Evolutionary conservation across 2,797 vertebrate genomes (phyloP).

Genomic region (Gobio occitaniae): DNA sequence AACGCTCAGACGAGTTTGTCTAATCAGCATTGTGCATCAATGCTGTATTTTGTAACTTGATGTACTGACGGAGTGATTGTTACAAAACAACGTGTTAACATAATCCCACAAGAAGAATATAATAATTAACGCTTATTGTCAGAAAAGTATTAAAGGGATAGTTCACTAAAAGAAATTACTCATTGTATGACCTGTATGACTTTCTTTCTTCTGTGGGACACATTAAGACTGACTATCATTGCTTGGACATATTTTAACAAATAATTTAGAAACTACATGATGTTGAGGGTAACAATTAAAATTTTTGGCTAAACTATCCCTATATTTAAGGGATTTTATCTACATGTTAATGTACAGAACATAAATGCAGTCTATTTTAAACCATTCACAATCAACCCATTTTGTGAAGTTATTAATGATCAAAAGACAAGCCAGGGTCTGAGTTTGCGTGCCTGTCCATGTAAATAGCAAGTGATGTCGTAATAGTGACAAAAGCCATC

Average conservation of each 20-base stretch:
- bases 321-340: not conserved
- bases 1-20: not conserved
- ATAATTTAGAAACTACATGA: not conserved
- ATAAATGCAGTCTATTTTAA: not conserved
- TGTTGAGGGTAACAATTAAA: not conserved
- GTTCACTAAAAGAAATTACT: not conserved
- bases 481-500: slow-evolving; percentile 56
- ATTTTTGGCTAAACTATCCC: not conserved
- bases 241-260: too few species aligned
- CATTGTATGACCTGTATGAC: not conserved
- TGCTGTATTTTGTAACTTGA: not conserved
- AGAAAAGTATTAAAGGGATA: not conserved
- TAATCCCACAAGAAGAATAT: not conserved
- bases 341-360: not conserved
- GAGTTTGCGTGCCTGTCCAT: slow-evolving; percentile 43
- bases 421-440: slow-evolving; percentile 36
- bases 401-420: not conserved
- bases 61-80: not conserved
- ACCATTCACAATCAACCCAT: not conserved
- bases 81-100: not conserved
- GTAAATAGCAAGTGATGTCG: slow-evolving; percentile 50
- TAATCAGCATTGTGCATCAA: not conserved
- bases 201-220: not conserved
- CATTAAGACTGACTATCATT: not conserved
- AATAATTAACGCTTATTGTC: not conserved